Evolutionary conservation across 2,797 vertebrate species (phyloP).

Genomic region (Scyliorhinus canicula): DNA sequence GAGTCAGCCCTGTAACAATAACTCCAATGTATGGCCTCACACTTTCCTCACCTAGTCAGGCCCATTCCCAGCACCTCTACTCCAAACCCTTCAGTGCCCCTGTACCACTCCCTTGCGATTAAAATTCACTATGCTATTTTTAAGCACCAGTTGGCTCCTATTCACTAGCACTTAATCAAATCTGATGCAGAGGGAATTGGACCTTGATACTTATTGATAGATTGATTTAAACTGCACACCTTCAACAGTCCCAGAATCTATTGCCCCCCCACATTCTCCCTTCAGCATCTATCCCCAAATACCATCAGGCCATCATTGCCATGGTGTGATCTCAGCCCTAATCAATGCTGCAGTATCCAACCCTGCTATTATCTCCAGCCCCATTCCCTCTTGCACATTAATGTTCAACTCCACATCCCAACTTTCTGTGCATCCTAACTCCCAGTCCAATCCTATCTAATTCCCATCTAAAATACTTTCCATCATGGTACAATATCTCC

Average conservation of each 20-base stretch:
- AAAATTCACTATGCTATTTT: too few species aligned
- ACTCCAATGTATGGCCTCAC: not conserved
- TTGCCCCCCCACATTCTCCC: not conserved
- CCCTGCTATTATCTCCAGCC: not conserved
- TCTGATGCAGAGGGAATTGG: not conserved
- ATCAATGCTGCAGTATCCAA: not conserved
- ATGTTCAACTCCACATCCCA: not conserved
- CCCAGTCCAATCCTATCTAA: not conserved
- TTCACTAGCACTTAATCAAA: too few species aligned
- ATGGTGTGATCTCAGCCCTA: not conserved
- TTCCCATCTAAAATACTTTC: not conserved
- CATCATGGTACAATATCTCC: not conserved
- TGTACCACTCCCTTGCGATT: too few species aligned
- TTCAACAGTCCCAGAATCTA: not conserved
- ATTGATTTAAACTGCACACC: not conserved
- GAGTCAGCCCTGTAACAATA: not conserved
- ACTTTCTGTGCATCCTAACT: not conserved
- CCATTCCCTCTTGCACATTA: not conserved
- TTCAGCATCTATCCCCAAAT: not conserved
- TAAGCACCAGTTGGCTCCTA: too few species aligned
- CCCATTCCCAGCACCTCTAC: too few species aligned
- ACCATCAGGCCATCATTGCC: not conserved
- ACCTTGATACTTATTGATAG: not conserved
- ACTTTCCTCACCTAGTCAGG: too few species aligned
- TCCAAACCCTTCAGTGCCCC: too few species aligned